phyloP scores from a whole-genome alignment of 1,140 invertebrate species.

The Zaprionus capensis region DNA sequence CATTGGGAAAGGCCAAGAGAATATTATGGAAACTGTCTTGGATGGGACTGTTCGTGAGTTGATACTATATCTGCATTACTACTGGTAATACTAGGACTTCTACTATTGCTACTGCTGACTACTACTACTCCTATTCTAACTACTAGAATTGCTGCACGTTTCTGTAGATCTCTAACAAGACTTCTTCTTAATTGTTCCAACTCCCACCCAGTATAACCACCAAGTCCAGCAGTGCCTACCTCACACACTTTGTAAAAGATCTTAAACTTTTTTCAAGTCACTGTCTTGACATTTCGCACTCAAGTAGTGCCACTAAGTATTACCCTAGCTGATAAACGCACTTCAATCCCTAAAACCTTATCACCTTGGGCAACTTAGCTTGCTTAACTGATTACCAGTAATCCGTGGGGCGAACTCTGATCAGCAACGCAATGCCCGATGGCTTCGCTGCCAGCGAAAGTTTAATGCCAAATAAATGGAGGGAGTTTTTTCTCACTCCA shows the following conservation, averaged over 20 bases:
- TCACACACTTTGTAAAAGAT: background rate
- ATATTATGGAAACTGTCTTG: no score
- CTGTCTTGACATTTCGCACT: constrained; percentile 14
- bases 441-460: background rate
- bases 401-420: constrained; percentile 12
- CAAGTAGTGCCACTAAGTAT: background rate
- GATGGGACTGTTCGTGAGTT: no score
- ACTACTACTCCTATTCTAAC: background rate
- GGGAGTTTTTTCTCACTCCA: background rate
- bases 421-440: constrained; percentile 6
- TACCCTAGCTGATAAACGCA: constrained; percentile 12
- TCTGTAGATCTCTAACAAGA: no score
- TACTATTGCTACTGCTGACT: background rate
- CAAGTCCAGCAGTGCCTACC: background rate
- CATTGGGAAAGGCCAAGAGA: no score
- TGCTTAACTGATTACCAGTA: constrained; percentile 14
- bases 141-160: no score
- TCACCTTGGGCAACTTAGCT: constrained; percentile 31
- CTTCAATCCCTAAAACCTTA: constrained; percentile 10
- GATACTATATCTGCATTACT: no score
- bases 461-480: background rate
- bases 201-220: background rate
- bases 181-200: background rate
- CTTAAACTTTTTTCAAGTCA: background rate
- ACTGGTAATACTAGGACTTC: background rate